Conservation (phyloP, 2,797 vertebrate species). For the Myoxocephalus aenaeus region DNA sequence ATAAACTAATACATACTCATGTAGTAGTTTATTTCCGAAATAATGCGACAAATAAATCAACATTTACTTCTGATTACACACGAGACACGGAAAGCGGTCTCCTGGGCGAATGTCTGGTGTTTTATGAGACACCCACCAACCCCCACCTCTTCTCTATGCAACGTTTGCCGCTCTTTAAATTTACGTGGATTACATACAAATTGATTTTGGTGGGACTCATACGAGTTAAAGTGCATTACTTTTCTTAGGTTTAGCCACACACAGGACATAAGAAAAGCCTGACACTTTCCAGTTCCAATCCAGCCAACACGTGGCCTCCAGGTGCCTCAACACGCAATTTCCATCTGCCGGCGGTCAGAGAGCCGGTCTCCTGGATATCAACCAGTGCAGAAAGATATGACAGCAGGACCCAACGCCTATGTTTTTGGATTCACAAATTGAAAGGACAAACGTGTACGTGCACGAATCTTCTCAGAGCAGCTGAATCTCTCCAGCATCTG, state of each 20-base stretch:
- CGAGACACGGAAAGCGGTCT: no score
- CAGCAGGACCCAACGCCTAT: conserved; percentile 20
- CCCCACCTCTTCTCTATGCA: neutral
- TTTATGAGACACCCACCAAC: neutral
- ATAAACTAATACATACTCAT: no score
- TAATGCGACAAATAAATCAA: no score
- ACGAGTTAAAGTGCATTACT: neutral
- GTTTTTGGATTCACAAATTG: conserved; percentile 5
- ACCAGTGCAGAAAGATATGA: conserved; percentile 16
- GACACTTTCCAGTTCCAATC: neutral
- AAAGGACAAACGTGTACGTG: neutral
- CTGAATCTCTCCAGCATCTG: conserved; percentile 25
- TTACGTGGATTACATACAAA: neutral
- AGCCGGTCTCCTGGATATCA: conserved; percentile 25
- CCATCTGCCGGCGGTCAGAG: conserved; percentile 48
- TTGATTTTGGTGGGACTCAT: neutral
- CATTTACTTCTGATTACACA: no score
- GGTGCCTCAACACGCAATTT: conserved; percentile 45
- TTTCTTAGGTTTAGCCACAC: neutral
- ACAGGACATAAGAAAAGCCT: neutral
- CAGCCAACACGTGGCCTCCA: conserved; percentile 35
- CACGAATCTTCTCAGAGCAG: neutral
- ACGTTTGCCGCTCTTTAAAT: neutral
- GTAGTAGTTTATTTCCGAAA: no score
- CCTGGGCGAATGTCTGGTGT: neutral